Evolutionary conservation across 2,888 invertebrate genomes (phyloP).

Genomic region (Sepiola atlantica): DNA sequence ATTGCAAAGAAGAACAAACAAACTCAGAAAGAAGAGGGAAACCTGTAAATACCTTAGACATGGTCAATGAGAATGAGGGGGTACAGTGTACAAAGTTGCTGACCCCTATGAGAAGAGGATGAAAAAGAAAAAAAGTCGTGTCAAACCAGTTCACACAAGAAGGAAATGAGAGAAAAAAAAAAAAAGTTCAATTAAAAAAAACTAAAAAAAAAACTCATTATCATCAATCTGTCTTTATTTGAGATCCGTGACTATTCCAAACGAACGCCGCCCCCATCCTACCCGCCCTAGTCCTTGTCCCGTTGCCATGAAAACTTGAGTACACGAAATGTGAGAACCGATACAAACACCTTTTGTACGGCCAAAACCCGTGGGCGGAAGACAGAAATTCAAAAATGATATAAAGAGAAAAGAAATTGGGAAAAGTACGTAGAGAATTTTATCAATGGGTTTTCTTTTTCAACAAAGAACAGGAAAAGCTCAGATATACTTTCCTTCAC

Average conservation of each 20-base stretch:
- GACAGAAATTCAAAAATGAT: not conserved
- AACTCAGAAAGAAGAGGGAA: not conserved
- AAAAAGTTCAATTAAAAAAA: not conserved
- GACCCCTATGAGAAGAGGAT: not conserved
- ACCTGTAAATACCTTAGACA: not conserved
- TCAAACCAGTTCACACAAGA: not conserved
- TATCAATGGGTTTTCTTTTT: not conserved
- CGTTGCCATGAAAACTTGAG: not conserved
- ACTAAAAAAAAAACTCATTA: not conserved
- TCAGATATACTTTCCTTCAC: not conserved
- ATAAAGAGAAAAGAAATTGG: not conserved
- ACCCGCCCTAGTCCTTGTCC: not conserved
- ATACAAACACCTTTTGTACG: not conserved
- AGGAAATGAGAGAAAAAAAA: not conserved
- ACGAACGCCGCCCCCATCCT: no score
- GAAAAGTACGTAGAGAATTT: not conserved
- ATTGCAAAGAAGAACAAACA: not conserved
- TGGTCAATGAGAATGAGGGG: not conserved
- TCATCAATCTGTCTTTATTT: not conserved
- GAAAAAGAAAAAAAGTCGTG: not conserved
- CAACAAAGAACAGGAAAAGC: not conserved
- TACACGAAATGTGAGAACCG: not conserved
- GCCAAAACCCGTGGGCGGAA: not conserved
- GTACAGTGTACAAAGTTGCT: not conserved
- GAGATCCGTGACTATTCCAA: not conserved